phyloP scores from a whole-genome alignment of 2,113 vertebrate species.

The Podarcis raffonei region DNA sequence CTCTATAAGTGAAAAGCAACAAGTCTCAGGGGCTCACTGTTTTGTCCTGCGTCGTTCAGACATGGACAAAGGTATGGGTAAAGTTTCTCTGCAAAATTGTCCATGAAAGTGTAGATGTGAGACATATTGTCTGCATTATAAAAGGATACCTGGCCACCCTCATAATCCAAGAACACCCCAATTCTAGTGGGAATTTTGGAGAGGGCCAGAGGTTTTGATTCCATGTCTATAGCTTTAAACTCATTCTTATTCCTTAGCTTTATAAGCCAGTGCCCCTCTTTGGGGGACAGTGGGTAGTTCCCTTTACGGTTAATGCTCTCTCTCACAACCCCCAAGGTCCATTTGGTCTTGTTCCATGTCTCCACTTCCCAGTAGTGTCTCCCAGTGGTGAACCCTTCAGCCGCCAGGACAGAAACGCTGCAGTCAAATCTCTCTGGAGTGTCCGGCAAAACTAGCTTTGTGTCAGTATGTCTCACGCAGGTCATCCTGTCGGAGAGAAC shows the following conservation, averaged over 20 bases:
- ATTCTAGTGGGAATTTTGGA: conserved; percentile 38
- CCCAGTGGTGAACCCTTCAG: conserved; percentile 68
- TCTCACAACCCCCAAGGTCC: conserved; percentile 71
- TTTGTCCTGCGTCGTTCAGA: conserved; percentile 70
- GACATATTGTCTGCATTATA: conserved; percentile 64
- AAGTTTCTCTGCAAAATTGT: conserved; percentile 63
- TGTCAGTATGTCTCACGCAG: conserved; percentile 65
- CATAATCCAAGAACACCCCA: conserved; percentile 73
- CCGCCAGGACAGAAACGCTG: conserved; percentile 69
- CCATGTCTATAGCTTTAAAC: conserved; percentile 70
- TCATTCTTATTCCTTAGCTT: conserved; percentile 68
- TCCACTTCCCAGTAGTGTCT: conserved; percentile 75
- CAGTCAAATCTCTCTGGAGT: conserved; percentile 73
- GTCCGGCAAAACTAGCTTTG: conserved; percentile 61
- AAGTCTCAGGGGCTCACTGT: conserved; percentile 66
- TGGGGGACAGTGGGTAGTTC: conserved; percentile 69
- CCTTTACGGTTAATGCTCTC: conserved; percentile 72
- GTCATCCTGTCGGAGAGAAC: conserved; percentile 66
- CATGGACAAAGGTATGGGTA: conserved; percentile 75
- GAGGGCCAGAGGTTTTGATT: conserved; percentile 47
- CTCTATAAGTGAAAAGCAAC: conserved; percentile 6
- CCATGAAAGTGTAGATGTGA: conserved; percentile 72
- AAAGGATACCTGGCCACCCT: conserved; percentile 73
- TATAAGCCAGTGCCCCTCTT: conserved; percentile 74
- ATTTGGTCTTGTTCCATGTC: conserved; percentile 73